These are phyloP conservation scores for Xanthorhoe spadicearia DNA, from an alignment of 2,888 invertebrate species.

Conservation along the genomic window DNA sequence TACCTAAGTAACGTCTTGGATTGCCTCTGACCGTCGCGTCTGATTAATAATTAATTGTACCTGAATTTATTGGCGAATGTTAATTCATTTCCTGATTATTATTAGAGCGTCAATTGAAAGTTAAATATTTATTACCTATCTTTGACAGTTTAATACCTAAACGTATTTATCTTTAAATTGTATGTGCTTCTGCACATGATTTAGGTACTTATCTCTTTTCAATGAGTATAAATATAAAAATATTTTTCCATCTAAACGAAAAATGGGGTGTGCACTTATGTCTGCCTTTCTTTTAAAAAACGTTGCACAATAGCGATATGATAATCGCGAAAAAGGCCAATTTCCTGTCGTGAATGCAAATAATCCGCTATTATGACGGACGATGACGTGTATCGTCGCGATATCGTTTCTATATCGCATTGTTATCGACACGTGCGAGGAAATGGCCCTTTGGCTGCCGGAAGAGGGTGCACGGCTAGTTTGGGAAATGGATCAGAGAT, in stretches of 20 bases:
- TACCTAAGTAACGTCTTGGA: neutral
- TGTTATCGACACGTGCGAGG: conserved; percentile 78
- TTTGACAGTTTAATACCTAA: too few relatives aligned
- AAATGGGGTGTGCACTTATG: neutral
- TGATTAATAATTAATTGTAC: too few relatives aligned
- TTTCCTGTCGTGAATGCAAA: conserved; percentile 73
- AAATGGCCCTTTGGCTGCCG: conserved; percentile 65
- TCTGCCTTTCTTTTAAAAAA: conserved; percentile 1
- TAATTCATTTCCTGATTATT: too few relatives aligned
- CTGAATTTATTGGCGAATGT: too few relatives aligned
- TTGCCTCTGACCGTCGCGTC: too few relatives aligned
- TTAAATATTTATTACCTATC: too few relatives aligned
- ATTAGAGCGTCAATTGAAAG: too few relatives aligned
- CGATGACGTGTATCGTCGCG: conserved; percentile 62
- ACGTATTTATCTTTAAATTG: too few relatives aligned
- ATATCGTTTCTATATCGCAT: conserved; percentile 63
- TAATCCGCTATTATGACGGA: conserved; percentile 75
- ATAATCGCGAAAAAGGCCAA: conserved; percentile 63
- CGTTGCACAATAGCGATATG: conserved; percentile 29
- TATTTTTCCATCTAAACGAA: too few relatives aligned
- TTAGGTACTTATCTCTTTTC: too few relatives aligned
- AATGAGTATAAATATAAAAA: too few relatives aligned
- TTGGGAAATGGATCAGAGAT: conserved; percentile 54
- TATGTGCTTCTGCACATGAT: too few relatives aligned
- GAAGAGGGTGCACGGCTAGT: conserved; percentile 40